phyloP scores from a whole-genome alignment of 2,797 vertebrate genomes.

The Acipenser oxyrinchus region DNA sequence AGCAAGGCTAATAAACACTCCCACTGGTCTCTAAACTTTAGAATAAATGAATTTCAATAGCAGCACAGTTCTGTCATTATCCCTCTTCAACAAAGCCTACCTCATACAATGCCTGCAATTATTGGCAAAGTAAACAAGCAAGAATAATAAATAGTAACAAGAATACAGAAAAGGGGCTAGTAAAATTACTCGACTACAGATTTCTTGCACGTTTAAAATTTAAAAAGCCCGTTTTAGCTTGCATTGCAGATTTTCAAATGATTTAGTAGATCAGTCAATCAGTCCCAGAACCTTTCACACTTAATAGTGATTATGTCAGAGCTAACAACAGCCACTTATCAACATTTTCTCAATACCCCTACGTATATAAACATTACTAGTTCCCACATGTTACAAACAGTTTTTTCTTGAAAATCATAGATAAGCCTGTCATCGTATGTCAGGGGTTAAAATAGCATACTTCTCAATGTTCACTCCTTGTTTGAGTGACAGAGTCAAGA shows the following conservation, averaged over 20 bases:
- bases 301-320: constrained; percentile 1
- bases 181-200: neutral
- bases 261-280: neutral
- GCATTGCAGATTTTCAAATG: constrained; percentile 5
- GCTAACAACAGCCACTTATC: neutral
- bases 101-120: neutral
- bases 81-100: too few relatives aligned
- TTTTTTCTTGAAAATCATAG: too few relatives aligned
- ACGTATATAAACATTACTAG: too few relatives aligned
- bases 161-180: neutral
- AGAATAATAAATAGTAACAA: constrained; percentile 5
- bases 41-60: too few relatives aligned
- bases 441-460: too few relatives aligned
- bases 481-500: constrained; percentile 46
- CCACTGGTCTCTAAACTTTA: too few relatives aligned
- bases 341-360: neutral
- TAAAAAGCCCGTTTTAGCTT: neutral
- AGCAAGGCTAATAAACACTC: too few relatives aligned
- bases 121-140: neutral
- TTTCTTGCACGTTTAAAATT: neutral
- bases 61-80: too few relatives aligned
- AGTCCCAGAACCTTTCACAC: neutral
- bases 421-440: too few relatives aligned
- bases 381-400: too few relatives aligned
- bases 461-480: neutral